Evolutionary conservation across 2,888 invertebrate genomes (phyloP).

Genomic region (Ichneumoninae sp.): DNA sequence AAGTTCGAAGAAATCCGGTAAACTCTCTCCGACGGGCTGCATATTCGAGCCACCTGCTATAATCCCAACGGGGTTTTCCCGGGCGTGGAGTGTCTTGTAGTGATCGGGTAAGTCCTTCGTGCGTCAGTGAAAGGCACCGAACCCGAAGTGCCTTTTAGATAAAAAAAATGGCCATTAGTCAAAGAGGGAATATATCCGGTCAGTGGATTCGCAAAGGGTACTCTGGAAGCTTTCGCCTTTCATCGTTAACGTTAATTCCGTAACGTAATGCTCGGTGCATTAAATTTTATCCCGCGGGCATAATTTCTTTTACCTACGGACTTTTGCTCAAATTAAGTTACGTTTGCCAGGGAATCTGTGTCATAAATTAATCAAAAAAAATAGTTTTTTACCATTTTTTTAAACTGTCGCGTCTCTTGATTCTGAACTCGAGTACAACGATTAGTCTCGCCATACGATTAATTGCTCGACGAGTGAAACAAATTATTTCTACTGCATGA

Average conservation of each 20-base stretch:
- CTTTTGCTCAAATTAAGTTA: not conserved
- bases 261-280: not conserved
- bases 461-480: not conserved
- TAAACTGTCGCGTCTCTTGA: not conserved
- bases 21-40: slow-evolving; percentile 48
- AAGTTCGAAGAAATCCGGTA: slow-evolving; percentile 31
- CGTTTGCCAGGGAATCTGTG: not conserved
- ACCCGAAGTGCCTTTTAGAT: slow-evolving; percentile 19
- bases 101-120: slow-evolving; percentile 41
- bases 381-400: not conserved
- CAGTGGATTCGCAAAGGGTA: slow-evolving; percentile 31
- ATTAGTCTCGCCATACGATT: not conserved
- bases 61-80: slow-evolving; percentile 63
- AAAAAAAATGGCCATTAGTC: slow-evolving; percentile 49
- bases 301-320: not conserved
- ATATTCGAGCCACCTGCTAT: slow-evolving; percentile 54
- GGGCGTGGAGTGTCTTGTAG: slow-evolving; percentile 47
- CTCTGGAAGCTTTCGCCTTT: not conserved
- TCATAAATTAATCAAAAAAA: not conserved
- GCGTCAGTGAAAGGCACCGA: slow-evolving; percentile 63
- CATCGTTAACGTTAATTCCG: slow-evolving; percentile 19
- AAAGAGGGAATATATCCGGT: slow-evolving; percentile 35
- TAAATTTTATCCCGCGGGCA: not conserved
- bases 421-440: not conserved
- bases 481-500: not conserved